Evolutionary conservation across 2,797 vertebrate genomes (phyloP).

Genomic region (Sebastolobus altivelis): DNA sequence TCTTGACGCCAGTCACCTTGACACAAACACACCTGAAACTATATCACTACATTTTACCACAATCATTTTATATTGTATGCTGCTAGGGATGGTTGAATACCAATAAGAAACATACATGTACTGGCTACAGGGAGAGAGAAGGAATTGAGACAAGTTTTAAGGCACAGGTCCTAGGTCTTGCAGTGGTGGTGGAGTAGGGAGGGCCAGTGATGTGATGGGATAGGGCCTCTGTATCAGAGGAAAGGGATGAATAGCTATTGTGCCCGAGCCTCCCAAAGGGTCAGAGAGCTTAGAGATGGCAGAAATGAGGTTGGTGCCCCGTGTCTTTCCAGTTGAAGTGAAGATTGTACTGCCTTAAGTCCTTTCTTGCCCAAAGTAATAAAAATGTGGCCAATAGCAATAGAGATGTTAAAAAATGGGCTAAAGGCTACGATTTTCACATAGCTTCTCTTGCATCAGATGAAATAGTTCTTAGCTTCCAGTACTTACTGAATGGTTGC

Average conservation of each 20-base stretch:
- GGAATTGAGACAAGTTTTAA: conserved; percentile 5
- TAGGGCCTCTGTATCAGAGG: conserved; percentile 20
- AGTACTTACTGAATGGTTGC: neutral
- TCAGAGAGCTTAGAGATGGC: conserved; percentile 43
- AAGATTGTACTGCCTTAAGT: conserved; percentile 28
- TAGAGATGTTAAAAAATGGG: conserved; percentile 30
- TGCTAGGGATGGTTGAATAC: neutral
- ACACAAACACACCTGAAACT: neutral
- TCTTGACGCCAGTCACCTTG: neutral
- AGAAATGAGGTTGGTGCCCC: conserved; percentile 53
- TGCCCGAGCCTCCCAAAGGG: conserved; percentile 37
- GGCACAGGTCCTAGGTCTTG: neutral
- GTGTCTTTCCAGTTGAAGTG: conserved; percentile 37
- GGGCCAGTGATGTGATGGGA: conserved; percentile 17
- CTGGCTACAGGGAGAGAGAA: neutral
- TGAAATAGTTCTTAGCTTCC: neutral
- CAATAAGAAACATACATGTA: neutral
- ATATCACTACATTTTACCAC: neutral
- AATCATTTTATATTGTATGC: neutral
- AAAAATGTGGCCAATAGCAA: conserved; percentile 2
- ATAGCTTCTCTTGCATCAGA: neutral
- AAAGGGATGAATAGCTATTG: conserved; percentile 33
- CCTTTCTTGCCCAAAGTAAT: conserved; percentile 31
- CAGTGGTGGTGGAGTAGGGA: neutral
- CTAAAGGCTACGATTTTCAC: neutral